Percentiles rank a stretch among this genome's conserved stretches.
Evolutionary conservation across 2,797 vertebrate genomes (phyloP).

Genomic region (Fundulus diaphanus): DNA sequence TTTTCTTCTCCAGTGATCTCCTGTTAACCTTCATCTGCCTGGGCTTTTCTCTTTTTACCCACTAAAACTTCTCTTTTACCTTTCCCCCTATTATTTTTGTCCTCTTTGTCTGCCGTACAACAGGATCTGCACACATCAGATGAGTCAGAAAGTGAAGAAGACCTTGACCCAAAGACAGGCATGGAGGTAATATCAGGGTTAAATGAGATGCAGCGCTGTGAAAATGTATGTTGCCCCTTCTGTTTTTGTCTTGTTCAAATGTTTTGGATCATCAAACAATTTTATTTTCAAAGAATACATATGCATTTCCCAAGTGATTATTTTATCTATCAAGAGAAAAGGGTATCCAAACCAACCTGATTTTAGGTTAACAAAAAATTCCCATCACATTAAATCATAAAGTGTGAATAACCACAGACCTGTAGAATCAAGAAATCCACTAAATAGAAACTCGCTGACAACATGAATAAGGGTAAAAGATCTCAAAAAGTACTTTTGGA

Average conservation of each 20-base stretch:
- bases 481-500: no score
- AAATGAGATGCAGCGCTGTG: background rate
- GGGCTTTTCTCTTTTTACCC: background rate
- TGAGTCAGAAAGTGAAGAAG: slow-evolving; percentile 98
- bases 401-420: background rate
- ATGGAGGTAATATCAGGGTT: slow-evolving; percentile 90
- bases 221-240: background rate
- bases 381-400: background rate
- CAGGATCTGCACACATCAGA: slow-evolving; percentile 97
- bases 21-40: background rate
- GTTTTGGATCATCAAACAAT: background rate
- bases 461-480: no score
- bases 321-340: background rate
- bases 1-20: background rate
- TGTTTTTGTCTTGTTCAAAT: background rate
- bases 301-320: background rate
- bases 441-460: no score
- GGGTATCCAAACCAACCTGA: background rate
- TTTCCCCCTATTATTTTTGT: background rate
- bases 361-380: background rate
- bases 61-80: background rate
- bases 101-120: slow-evolving; percentile 39
- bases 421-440: no score
- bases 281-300: background rate
- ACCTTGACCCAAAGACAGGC: slow-evolving; percentile 95